A percentile compares a stretch with the other conserved stretches of the same genome.
These are phyloP conservation scores for Chydorus sphaericus DNA, from an alignment of 2,888 invertebrate species.

Conservation along the genomic window DNA sequence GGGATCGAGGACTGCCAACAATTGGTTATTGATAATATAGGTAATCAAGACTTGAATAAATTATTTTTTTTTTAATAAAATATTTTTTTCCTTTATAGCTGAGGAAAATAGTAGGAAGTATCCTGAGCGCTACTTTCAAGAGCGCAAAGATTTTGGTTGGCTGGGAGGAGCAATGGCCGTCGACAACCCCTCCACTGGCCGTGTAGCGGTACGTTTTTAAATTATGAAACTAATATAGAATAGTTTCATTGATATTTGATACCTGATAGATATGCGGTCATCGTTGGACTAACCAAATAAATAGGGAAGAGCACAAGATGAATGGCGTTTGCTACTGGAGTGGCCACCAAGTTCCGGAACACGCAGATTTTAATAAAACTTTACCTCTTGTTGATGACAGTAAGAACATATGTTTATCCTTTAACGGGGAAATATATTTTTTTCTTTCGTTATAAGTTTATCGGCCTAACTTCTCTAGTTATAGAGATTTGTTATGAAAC, in stretches of 20 bases:
- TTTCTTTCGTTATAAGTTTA: no score
- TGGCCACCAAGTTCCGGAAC: constrained; percentile 18
- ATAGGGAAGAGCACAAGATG: constrained; percentile 21
- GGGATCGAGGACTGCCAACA: constrained; percentile 26
- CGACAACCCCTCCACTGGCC: constrained; percentile 29
- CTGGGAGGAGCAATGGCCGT: constrained; percentile 37
- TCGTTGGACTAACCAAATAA: constrained; percentile 26
- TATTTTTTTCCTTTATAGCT: neutral
- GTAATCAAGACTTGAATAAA: constrained; percentile 19
- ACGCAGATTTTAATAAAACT: constrained; percentile 18
- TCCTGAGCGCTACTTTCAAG: neutral
- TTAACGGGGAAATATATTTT: no score
- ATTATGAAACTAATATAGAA: neutral
- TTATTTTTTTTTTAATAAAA: neutral
- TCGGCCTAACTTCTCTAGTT: no score
- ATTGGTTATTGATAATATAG: constrained; percentile 29
- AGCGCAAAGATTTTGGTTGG: constrained; percentile 34
- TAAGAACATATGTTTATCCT: constrained; percentile 17
- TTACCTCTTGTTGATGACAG: constrained; percentile 21
- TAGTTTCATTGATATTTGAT: constrained; percentile 8
- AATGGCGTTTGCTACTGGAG: constrained; percentile 28
- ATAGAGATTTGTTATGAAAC: no score
- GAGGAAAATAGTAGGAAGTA: no score
- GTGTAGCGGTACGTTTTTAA: constrained; percentile 26
- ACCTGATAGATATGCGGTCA: constrained; percentile 33